Evolutionary conservation across 1,140 invertebrate genomes (phyloP), one percentile per base, ranked within the genome.

Genomic region (Vanessa tameamea): DNA sequence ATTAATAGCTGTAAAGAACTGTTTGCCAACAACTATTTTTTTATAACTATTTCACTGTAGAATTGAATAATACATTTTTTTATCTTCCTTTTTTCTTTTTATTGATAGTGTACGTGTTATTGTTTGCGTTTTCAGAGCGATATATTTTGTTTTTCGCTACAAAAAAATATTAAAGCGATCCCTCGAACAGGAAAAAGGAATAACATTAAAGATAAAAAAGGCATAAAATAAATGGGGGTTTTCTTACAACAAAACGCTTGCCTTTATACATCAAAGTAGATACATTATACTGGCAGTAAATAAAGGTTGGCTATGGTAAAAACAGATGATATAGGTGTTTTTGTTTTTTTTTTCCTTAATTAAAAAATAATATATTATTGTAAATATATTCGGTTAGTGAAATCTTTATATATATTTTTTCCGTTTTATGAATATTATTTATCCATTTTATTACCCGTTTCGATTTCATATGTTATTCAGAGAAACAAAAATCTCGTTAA

Each of bases 121-220:
- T 57, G 23, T 57, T 57, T 57, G 20, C 13, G 23, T 9, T 57
- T 23, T 57, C 12, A 53, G 15, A 3, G 14, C 11, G 6, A 57
- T 57, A 57, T 57, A 57, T 55, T 55, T 61, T 61, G 15, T 61
- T 61, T 61, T n/a, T 9, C 23, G 23, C 23, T 23, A 20, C 14
- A 13, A 1, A 14, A 53, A 37, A 66, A 66, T 37, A 53, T 66
- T 26, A 26, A 26, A 53, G 6, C 12, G n/a, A 66, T 37, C 47
- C 50, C 31, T 66, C 14, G 23, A 51, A 47, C n/a, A 61, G 15
- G 48, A 53, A 66, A 51, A 47, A 66, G 47, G 64, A 65, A 26
- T 14, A 64, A 2, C 43, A 65, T 65, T 14, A 65, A 66, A 51
- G 64, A 53, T 66, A 66, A 53, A 66, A 37, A 65, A 65, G 43